Conservation (phyloP, 2,888 invertebrate species). For the Helicoverpa assulta region DNA sequence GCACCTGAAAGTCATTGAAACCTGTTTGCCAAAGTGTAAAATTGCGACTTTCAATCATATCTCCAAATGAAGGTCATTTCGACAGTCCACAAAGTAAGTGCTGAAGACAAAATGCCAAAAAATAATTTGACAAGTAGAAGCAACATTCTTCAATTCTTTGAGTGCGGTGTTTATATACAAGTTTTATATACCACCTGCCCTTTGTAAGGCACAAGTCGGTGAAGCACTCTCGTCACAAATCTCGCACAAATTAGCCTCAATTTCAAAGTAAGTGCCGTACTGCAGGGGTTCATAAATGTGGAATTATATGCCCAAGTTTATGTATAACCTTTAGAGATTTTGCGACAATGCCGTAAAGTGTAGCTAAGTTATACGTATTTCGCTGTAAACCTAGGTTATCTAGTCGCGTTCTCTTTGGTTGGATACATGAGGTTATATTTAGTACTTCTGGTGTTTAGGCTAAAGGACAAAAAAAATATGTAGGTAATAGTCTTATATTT, state of each 20-base stretch:
- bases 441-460: not conserved
- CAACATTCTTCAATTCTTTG: slow-evolving; percentile 30
- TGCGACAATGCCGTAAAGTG: slow-evolving; percentile 33
- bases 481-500: no score
- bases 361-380: slow-evolving; percentile 15
- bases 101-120: not conserved
- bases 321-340: slow-evolving; percentile 40
- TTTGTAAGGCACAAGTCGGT: slow-evolving; percentile 45
- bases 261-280: slow-evolving; percentile 55
- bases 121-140: slow-evolving; percentile 12
- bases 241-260: slow-evolving; percentile 52
- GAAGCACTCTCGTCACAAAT: slow-evolving; percentile 52
- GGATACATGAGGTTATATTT: slow-evolving; percentile 14
- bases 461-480: no score
- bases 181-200: slow-evolving; percentile 29
- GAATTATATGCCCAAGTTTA: slow-evolving; percentile 57
- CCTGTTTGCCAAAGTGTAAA: not conserved
- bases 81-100: not conserved
- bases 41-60: not conserved
- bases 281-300: slow-evolving; percentile 56
- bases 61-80: not conserved
- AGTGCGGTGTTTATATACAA: slow-evolving; percentile 27
- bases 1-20: not conserved
- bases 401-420: not conserved
- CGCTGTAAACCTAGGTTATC: slow-evolving; percentile 12